A percentile compares a stretch with the other conserved stretches of the same genome.
Conservation (phyloP, 2,888 invertebrate genomes). For the Halocaridina rubra region DNA sequence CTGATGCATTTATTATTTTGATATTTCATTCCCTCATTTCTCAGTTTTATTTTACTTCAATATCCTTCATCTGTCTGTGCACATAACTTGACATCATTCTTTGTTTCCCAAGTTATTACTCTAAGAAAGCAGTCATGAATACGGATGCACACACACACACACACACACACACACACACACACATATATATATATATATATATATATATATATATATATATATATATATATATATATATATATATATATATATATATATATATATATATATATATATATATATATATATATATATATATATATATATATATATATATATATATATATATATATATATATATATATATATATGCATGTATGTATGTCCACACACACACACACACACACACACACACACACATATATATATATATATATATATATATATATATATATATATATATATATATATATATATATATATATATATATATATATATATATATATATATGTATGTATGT, state of each 20-base stretch:
- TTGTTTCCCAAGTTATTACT: too few species aligned
- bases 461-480: not conserved
- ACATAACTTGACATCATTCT: too few species aligned
- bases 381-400: not conserved
- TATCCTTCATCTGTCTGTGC: too few species aligned
- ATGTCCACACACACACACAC: not conserved
- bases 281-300: slow-evolving; percentile 14
- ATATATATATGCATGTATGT: not conserved
- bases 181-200: not conserved
- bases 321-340: not conserved
- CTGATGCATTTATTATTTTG: too few species aligned
- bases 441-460: not conserved
- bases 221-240: slow-evolving; percentile 21
- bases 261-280: not conserved
- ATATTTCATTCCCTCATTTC: too few species aligned
- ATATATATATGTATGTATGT: not conserved
- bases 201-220: not conserved
- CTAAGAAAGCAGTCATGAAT: too few species aligned
- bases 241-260: slow-evolving; percentile 3
- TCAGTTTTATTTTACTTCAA: too few species aligned
- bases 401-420: not conserved
- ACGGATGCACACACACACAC: too few species aligned
- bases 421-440: slow-evolving; percentile 7
- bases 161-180: too few species aligned
- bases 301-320: not conserved